Evolutionary conservation across 2,797 vertebrate genomes (phyloP).

Genomic region (Allobates femoralis): DNA sequence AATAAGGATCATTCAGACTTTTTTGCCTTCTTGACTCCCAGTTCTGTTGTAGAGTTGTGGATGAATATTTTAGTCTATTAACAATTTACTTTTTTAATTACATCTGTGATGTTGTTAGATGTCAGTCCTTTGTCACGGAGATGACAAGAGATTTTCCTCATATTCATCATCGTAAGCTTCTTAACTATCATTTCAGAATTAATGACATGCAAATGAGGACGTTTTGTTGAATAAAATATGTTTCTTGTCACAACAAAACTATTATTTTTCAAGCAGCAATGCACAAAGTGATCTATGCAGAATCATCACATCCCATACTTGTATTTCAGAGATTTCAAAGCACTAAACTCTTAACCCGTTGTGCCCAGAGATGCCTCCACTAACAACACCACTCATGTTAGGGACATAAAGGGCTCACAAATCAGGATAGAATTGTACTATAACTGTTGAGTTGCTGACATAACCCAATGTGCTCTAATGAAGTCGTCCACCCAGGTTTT

Average conservation of each 20-base stretch:
- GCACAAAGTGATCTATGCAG: neutral
- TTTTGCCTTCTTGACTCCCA: neutral
- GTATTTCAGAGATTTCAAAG: neutral
- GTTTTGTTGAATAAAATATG: slow-evolving; percentile 61
- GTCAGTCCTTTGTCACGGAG: slow-evolving; percentile 57
- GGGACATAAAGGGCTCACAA: no score
- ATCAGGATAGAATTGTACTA: neutral
- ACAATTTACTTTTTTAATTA: slow-evolving; percentile 47
- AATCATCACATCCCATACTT: neutral
- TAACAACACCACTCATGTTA: neutral
- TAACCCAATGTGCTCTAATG: no score
- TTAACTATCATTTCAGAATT: slow-evolving; percentile 61
- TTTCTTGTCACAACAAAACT: slow-evolving; percentile 63
- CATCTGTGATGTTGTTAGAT: slow-evolving; percentile 52
- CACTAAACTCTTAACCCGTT: neutral
- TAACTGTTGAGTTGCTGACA: no score
- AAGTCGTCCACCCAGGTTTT: no score
- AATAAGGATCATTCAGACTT: neutral
- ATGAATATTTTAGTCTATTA: slow-evolving; percentile 39
- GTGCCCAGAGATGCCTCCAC: neutral
- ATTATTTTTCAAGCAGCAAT: slow-evolving; percentile 55
- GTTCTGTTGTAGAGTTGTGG: neutral
- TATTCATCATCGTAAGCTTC: slow-evolving; percentile 48
- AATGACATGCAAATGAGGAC: slow-evolving; percentile 60
- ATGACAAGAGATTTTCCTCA: slow-evolving; percentile 58